Percentiles rank a stretch among this genome's conserved stretches.
These are phyloP conservation scores for Myocastor coypus DNA, from an alignment of 2,113 vertebrate genomes.

Conservation along the genomic window DNA sequence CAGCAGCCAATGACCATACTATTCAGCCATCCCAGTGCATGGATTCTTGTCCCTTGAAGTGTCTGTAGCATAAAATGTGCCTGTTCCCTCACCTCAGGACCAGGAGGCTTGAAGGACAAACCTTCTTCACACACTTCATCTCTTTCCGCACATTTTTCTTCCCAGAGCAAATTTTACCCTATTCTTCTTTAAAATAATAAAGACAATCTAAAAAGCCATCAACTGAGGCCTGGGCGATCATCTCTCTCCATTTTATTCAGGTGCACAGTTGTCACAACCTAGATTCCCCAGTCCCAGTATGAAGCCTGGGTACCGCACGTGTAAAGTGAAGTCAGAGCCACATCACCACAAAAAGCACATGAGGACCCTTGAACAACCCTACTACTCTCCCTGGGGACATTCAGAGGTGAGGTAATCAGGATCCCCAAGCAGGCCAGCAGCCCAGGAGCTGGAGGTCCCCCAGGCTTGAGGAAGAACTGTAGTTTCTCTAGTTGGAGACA, in stretches of 20 bases:
- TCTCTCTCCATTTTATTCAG: too few relatives aligned
- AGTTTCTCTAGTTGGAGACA: background rate
- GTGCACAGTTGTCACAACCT: fast-evolving
- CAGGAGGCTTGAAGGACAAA: background rate
- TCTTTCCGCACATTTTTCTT: background rate
- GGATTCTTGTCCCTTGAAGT: background rate
- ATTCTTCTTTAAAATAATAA: background rate
- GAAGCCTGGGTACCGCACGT: background rate
- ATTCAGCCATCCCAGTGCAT: background rate
- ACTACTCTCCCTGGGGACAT: fast-evolving
- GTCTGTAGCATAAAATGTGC: background rate
- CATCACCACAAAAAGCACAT: background rate
- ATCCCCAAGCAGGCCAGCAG: background rate
- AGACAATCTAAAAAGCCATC: background rate
- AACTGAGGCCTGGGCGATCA: too few relatives aligned
- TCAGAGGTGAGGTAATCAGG: fast-evolving
- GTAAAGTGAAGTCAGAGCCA: background rate
- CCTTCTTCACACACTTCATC: fast-evolving
- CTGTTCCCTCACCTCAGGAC: fast-evolving
- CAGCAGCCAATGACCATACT: too few relatives aligned
- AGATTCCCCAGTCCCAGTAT: too few relatives aligned
- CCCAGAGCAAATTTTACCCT: background rate
- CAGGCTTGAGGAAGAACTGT: fast-evolving
- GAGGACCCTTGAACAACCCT: fast-evolving
- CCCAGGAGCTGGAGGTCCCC: background rate